phyloP scores from a whole-genome alignment of 2,113 vertebrate genomes.

The Hyperopisus bebe region DNA sequence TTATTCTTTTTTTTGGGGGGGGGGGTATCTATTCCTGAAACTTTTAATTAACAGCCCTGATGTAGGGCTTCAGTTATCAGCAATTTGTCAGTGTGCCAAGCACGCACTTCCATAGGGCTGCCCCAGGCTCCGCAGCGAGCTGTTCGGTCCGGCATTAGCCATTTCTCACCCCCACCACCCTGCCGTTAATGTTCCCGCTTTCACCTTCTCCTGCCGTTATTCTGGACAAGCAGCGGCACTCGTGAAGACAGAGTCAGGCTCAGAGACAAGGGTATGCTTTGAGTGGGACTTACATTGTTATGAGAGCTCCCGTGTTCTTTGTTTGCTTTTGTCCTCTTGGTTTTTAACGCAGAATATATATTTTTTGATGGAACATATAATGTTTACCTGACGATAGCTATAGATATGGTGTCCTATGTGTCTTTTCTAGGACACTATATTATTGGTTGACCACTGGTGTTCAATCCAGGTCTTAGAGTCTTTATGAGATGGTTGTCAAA shows the following conservation, averaged over 20 bases:
- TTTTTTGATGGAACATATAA: background rate
- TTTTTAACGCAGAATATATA: background rate
- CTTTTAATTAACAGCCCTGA: slow-evolving; percentile 16
- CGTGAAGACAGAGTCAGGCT: background rate
- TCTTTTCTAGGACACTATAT: background rate
- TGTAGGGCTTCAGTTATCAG: background rate
- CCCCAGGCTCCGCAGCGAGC: background rate
- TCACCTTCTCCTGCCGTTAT: background rate
- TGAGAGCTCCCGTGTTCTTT: background rate
- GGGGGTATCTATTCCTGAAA: background rate
- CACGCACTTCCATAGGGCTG: background rate
- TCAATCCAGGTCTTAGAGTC: background rate
- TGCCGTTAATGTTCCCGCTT: background rate
- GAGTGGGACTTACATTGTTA: background rate
- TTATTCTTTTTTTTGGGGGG: background rate
- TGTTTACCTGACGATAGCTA: background rate
- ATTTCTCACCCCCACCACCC: background rate
- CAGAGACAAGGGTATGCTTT: background rate
- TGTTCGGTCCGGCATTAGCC: background rate
- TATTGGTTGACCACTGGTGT: background rate
- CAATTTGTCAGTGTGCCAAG: background rate
- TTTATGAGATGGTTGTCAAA: background rate
- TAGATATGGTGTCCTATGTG: background rate
- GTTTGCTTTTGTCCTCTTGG: background rate
- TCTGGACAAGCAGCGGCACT: background rate